Conservation (phyloP, 2,888 invertebrate genomes). For the Ochropleura plecta region DNA sequence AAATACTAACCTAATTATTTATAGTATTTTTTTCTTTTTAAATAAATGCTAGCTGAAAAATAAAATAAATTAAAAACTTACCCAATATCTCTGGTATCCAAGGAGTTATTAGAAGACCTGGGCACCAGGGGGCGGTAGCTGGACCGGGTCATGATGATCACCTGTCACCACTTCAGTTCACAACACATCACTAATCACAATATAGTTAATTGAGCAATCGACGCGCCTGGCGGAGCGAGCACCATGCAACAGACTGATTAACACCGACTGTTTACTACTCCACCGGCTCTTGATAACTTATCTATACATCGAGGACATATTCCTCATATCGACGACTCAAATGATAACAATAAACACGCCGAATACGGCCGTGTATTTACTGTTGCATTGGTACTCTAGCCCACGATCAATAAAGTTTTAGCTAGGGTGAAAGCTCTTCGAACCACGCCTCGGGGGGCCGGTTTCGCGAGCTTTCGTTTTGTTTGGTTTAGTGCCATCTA, state of each 20-base stretch:
- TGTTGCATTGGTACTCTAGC: conserved; percentile 68
- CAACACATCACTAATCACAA: conserved; percentile 64
- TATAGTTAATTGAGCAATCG: conserved; percentile 73
- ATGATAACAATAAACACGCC: conserved; percentile 70
- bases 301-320: conserved; percentile 74
- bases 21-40: background rate
- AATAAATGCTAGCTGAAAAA: background rate
- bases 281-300: conserved; percentile 73
- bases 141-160: conserved; percentile 83
- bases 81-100: conserved; percentile 84
- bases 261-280: conserved; percentile 72
- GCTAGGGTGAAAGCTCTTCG: conserved; percentile 83
- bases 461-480: conserved; percentile 73
- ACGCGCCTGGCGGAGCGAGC: conserved; percentile 76
- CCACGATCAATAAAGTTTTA: conserved; percentile 83
- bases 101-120: conserved; percentile 82
- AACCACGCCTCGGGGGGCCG: conserved; percentile 82
- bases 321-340: conserved; percentile 54
- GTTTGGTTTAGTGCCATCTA: conserved; percentile 79
- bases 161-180: conserved; percentile 52
- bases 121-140: conserved; percentile 87
- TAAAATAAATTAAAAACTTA: conserved; percentile 69
- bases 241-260: conserved; percentile 79
- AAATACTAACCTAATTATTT: background rate
- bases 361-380: conserved; percentile 80